A percentile compares a stretch with the other conserved stretches of the same genome.
Evolutionary conservation across 1,140 invertebrate species (phyloP).

Genomic region (Acyrthosiphon pisum): DNA sequence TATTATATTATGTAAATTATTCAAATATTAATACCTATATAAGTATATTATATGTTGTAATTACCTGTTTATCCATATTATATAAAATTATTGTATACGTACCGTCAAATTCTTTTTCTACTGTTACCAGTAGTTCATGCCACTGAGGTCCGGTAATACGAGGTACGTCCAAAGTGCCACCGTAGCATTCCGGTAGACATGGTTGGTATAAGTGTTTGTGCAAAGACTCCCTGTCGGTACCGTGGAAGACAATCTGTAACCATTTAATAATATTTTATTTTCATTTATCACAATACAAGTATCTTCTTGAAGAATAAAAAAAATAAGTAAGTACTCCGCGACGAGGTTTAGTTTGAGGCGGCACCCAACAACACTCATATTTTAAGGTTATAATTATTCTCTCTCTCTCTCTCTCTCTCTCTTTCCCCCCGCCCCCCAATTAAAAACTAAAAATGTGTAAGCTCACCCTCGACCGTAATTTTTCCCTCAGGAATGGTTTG

Average conservation of each 20-base stretch:
- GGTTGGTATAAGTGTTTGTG: slow-evolving; percentile 81
- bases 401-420: background rate
- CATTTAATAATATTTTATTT: slow-evolving; percentile 32
- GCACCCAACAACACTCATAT: background rate
- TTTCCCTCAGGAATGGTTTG: slow-evolving; percentile 84
- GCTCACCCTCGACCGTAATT: slow-evolving; percentile 71
- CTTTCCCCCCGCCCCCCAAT: background rate
- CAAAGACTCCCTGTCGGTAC: slow-evolving; percentile 79
- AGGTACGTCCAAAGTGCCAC: slow-evolving; percentile 74
- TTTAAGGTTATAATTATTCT: background rate
- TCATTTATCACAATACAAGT: background rate
- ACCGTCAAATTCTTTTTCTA: slow-evolving; percentile 79
- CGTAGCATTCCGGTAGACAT: slow-evolving; percentile 78
- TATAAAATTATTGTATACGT: slow-evolving; percentile 37
- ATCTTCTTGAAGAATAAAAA: too few relatives aligned
- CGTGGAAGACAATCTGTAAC: slow-evolving; percentile 80
- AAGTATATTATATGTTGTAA: background rate
- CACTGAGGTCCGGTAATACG: slow-evolving; percentile 74
- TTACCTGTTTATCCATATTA: background rate
- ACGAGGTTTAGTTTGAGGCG: background rate
- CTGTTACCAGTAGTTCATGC: slow-evolving; percentile 74
- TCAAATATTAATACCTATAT: background rate
- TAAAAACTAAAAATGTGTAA: background rate
- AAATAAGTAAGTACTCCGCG: background rate
- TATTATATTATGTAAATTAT: background rate